Evolutionary conservation across 2,113 vertebrate genomes (phyloP), one percentile per base, ranked within the genome.

Genomic region (Catharus fuscescens): DNA sequence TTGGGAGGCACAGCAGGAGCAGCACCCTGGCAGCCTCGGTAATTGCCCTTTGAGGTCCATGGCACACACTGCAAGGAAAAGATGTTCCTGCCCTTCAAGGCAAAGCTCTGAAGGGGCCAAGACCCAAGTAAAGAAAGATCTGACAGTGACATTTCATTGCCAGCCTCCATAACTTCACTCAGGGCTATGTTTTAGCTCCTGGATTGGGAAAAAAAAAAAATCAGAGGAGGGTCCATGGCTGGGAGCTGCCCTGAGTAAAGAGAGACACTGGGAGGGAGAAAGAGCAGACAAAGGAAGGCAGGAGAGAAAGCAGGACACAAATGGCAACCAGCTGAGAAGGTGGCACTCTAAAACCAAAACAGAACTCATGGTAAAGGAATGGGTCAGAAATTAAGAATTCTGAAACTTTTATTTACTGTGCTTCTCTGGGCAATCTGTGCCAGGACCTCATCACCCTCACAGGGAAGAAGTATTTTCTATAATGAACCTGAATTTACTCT

Each of bases 21-120:
- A 82, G 61, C n/a, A 26, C 12, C 1, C 1, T 1, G 3, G 36
- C 12, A 40, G 32, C 26, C n/a, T 14, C 0, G 0, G 9, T 3
- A 14, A 64, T 34, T 28, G 32, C 47, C 34, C 44, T 24, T 31
- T 9, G 8, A n/a, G 10, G 65, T 38, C 61, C 32, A 31, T 5
- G 34, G 57, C 57, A 62, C 1, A 1, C 21, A 8, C 36, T 53
- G 19, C 32, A 42, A 40, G 47, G 21, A 45, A 70, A 65, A 45
- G 6, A 40, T 24, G 6, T 12, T 67, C 70, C 47, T 45, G 44
- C 17, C 31, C 31, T 79, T 78, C 25, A 45, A 60, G 29, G 32
- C 9, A 19, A 56, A 36, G 52, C n/a, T 56, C 50, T 31, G 32
- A 67, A 80, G n/a, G n/a, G 62, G 17, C 17, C 8, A 5, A 56